phyloP scores from a whole-genome alignment of 2,113 vertebrate species.

The Colius striatus region DNA sequence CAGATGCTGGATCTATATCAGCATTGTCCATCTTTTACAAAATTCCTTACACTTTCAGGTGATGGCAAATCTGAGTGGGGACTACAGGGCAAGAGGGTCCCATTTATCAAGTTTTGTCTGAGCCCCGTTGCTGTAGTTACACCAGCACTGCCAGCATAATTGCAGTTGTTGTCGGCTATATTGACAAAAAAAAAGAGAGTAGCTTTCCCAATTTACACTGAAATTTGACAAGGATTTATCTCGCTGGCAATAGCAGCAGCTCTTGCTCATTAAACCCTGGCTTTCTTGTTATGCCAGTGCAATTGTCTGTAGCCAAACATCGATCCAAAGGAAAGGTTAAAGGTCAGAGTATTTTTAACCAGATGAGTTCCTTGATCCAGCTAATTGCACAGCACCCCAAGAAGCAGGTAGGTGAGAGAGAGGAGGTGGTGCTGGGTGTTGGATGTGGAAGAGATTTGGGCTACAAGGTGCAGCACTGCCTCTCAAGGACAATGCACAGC shows the following conservation, averaged over 20 bases:
- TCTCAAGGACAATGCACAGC: background rate
- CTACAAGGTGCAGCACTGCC: background rate
- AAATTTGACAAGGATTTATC: background rate
- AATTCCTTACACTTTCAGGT: background rate
- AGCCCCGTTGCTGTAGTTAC: background rate
- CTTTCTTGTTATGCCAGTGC: background rate
- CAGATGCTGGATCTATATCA: background rate
- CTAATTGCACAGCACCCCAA: background rate
- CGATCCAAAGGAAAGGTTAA: background rate
- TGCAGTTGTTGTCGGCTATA: background rate
- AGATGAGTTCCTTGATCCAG: background rate
- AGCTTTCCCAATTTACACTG: background rate
- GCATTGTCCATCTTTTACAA: background rate
- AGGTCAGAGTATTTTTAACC: background rate
- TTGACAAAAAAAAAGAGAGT: background rate
- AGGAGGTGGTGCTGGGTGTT: background rate
- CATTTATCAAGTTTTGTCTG: background rate
- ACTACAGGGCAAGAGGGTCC: background rate
- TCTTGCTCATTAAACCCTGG: background rate
- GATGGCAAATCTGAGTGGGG: background rate
- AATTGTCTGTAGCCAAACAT: background rate
- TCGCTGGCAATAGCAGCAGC: background rate
- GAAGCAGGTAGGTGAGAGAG: background rate
- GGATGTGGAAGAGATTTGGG: background rate
- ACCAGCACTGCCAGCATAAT: background rate